Evolutionary conservation across 2,797 vertebrate genomes (phyloP), one percentile per base, ranked within the genome.

Genomic region (Microctenopoma stevenorrisi): DNA sequence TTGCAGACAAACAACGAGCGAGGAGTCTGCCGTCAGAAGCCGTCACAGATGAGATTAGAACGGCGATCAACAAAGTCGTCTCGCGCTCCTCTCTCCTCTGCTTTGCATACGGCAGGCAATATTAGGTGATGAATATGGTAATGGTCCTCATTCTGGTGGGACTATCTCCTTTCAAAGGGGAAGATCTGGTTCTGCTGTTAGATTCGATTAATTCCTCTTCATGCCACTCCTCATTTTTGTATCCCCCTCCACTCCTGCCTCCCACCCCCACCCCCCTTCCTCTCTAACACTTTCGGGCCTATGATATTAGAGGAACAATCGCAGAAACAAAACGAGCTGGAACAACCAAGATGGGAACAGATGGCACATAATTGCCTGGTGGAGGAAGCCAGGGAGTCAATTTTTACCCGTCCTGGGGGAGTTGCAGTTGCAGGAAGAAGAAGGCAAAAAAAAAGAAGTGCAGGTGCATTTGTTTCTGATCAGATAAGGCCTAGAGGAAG

Each of bases 381-480:
- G 90, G 93, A 93, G 91, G 91, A 93, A 94, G 94, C 94, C 94
- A 94, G 93, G 93, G 94, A 95, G 94, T 94, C 93, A 93, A 94
- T 95, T 94, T 94, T 94, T 95, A 94, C 93, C 89, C 93, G 89
- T 95, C 94, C 93, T 91, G 81, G 89, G 93, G 94, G 93, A 94
- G 91, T 93, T 90, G 89, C 89, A 92, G 91, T 94, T 91, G 93
- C 89, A 92, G 89, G 88, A 84, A 91, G 42, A 44, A 44, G 80
- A 70, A 38, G 40, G 11, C 30, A 44, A 81, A 71, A 74, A 72
- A 81, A 76, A 78, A 83, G 84, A 91, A 94, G 92, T 94, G 93
- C 94, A 95, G 94, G 94, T 94, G 93, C 94, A 89, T 94, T 94
- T 93, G 92, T 94, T 94, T 94, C 44, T 94, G 93, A 94, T 94